These are phyloP conservation scores for Zaprionus capensis DNA, from an alignment of 1,140 invertebrate genomes.

Conservation along the genomic window DNA sequence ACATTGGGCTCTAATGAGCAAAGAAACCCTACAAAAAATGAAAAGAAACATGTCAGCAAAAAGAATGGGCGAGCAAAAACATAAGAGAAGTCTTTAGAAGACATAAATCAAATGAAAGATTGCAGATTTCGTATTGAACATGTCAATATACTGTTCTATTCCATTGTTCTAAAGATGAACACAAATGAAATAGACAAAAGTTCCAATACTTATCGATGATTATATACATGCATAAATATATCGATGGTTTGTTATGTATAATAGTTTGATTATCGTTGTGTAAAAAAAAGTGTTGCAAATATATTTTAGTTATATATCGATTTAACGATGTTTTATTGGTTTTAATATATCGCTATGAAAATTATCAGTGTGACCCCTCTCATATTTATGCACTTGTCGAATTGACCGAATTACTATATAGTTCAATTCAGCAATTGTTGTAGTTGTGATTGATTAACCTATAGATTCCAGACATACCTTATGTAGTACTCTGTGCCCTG, in stretches of 20 bases:
- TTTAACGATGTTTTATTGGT: no score
- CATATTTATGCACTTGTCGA: constrained; percentile 5
- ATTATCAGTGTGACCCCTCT: no score
- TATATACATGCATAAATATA: no score
- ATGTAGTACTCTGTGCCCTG: constrained; percentile 11
- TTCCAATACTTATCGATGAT: no score
- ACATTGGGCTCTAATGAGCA: constrained; percentile 43
- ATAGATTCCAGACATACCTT: background rate
- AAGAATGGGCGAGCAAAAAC: background rate
- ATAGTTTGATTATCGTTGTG: no score
- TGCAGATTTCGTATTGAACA: background rate
- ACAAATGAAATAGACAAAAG: no score
- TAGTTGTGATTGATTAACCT: constrained; percentile 6
- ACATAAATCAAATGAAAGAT: constrained; percentile 28
- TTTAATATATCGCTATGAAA: no score
- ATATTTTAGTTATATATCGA: no score
- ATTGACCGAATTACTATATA: background rate
- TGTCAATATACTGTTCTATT: no score
- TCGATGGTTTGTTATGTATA: no score
- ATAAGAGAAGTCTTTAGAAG: background rate
- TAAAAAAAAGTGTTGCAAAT: no score
- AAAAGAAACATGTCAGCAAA: background rate
- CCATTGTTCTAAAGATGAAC: no score
- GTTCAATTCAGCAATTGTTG: constrained; percentile 15
- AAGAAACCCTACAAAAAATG: constrained; percentile 5